Base-by-base conservation (phyloP, 2,113 vertebrate genomes). In the Brachyhypopomus gauderio region DNA sequence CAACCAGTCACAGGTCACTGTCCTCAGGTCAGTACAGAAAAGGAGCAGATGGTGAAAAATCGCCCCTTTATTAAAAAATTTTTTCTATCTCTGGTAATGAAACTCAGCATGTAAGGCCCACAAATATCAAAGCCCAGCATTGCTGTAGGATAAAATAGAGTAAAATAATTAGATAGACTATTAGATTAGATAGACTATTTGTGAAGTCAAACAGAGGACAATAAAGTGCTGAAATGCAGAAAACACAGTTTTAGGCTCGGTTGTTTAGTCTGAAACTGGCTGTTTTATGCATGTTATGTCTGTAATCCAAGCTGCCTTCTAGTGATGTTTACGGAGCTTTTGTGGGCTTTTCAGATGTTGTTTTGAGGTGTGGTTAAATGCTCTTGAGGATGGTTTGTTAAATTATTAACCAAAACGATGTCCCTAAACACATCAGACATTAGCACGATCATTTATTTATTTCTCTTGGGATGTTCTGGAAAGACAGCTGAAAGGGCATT, bases 191-290 rank as follows among this genome's bases (percentile, higher is more conserved):
- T 20, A 19, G 27, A 36, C 64, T 67, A 4, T 36, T 67, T 36
- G 20, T 36, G 64, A 17, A 67, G 27, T 8, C 23, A 64, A 27
- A 64, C 11, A 30, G 27, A 64, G 22, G 22, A 23, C 9, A 22
- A 22, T 11, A 62, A 23, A 25, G 8, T 41, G 17, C 1, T 20
- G 7, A 11, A 16, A 69, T 30, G 4, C 14, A 70, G 52, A 27
- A 78, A 78, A 67, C 38, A 23, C 63, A 22, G 11, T 5, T 52
- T 2, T 25, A 5, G 23, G 9, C 1, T 20, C 7, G 17, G 19
- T 55, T 70, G 52, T 78, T 79, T 60, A 59, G 66, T 69, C 66
- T 79, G 64, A 45, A n/a, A n/a, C 4, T 52, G 74, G 55, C 11
- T 16, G 11, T 4, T 0, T 52, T 25, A 34, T 34, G 45, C 30